Evolutionary conservation across 2,113 vertebrate genomes (phyloP).

Genomic region (Mugil cephalus): DNA sequence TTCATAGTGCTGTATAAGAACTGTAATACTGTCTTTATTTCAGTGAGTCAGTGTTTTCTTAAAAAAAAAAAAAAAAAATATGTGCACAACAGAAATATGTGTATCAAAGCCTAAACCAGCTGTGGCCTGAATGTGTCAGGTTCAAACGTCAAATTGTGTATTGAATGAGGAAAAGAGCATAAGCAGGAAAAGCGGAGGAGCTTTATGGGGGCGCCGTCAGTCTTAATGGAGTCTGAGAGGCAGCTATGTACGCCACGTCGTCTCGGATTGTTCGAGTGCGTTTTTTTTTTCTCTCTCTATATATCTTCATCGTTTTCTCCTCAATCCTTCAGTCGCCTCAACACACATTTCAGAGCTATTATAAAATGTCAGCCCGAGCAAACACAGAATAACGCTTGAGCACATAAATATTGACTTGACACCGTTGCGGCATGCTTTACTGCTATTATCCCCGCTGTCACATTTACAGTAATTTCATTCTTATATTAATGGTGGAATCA

Average conservation of each 20-base stretch:
- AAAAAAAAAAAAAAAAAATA: constrained; percentile 14
- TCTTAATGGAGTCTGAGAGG: constrained; percentile 76
- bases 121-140: constrained; percentile 77
- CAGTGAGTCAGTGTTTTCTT: constrained; percentile 40
- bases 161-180: constrained; percentile 47
- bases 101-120: constrained; percentile 66
- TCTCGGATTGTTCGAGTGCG: constrained; percentile 56
- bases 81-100: constrained; percentile 56
- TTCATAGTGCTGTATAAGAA: constrained; percentile 37
- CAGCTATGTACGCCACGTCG: constrained; percentile 48
- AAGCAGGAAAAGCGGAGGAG: constrained; percentile 57
- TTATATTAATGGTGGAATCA: constrained; percentile 22
- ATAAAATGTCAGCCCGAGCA: constrained; percentile 63
- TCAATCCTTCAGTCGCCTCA: constrained; percentile 52
- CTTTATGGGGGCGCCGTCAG: constrained; percentile 69
- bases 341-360: constrained; percentile 72
- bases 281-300: constrained; percentile 36
- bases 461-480: constrained; percentile 58
- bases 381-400: constrained; percentile 16
- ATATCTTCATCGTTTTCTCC: constrained; percentile 26
- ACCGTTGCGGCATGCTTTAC: constrained; percentile 42
- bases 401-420: constrained; percentile 60
- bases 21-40: constrained; percentile 52
- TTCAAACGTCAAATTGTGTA: constrained; percentile 69
- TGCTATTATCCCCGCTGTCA: constrained; percentile 48